These are phyloP conservation scores for Ammodytes marinus DNA, from an alignment of 2,113 vertebrate species.

Conservation along the genomic window DNA sequence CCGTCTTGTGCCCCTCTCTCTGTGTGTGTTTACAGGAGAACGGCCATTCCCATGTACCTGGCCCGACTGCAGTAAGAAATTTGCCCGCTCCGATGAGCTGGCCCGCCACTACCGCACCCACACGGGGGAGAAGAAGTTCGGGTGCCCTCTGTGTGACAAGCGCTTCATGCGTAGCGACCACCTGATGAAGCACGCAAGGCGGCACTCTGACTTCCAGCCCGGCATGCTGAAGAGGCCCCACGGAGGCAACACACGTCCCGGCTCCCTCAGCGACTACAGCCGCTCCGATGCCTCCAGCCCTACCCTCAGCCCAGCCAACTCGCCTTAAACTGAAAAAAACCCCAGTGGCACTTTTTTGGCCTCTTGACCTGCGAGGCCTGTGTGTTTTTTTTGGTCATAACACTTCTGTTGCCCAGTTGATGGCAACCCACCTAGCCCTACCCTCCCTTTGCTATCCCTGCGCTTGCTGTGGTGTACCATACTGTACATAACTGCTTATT, in stretches of 20 bases:
- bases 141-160: conserved; percentile 96
- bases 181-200: conserved; percentile 96
- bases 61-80: conserved; percentile 97
- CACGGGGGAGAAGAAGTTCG: conserved; percentile 97
- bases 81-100: conserved; percentile 96
- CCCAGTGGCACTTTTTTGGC: conserved; percentile 86
- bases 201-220: conserved; percentile 94
- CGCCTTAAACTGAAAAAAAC: conserved; percentile 87
- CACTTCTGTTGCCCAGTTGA: conserved; percentile 83
- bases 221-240: conserved; percentile 93
- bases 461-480: conserved; percentile 87
- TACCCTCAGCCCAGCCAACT: conserved; percentile 92
- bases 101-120: conserved; percentile 98
- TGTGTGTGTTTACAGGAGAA: conserved; percentile 87
- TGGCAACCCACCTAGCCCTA: conserved; percentile 37
- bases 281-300: conserved; percentile 96
- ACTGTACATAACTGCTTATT: conserved; percentile 88
- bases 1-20: neutral
- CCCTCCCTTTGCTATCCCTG: conserved; percentile 72
- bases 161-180: conserved; percentile 99
- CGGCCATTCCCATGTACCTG: conserved; percentile 96
- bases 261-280: conserved; percentile 97
- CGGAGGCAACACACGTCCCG: conserved; percentile 85
- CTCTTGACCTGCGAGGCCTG: conserved; percentile 71
- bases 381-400: conserved; percentile 67